phyloP scores from a whole-genome alignment of 1,140 invertebrate genomes.

The Drosophila malerkotliana region DNA sequence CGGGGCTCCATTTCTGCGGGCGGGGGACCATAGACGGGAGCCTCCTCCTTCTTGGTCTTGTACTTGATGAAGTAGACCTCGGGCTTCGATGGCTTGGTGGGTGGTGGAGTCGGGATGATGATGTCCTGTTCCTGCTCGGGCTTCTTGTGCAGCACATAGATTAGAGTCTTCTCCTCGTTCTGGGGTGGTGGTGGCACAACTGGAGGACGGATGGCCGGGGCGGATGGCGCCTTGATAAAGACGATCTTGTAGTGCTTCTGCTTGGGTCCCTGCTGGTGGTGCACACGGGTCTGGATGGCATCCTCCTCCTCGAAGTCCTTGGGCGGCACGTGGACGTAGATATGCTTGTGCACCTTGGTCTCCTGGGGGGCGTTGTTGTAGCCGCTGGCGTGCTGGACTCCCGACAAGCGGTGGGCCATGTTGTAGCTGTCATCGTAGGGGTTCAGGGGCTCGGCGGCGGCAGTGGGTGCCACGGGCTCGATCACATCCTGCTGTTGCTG shows the following conservation, averaged over 20 bases:
- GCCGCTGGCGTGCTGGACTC: slow-evolving; percentile 70
- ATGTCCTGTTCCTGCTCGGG: slow-evolving; percentile 91
- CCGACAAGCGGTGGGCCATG: slow-evolving; percentile 70
- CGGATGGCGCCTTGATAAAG: slow-evolving; percentile 92
- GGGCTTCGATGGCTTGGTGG: slow-evolving; percentile 91
- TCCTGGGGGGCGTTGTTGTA: slow-evolving; percentile 71
- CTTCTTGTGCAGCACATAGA: slow-evolving; percentile 93
- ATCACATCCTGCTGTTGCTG: slow-evolving; percentile 41
- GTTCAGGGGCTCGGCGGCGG: slow-evolving; percentile 42
- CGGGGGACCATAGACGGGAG: slow-evolving; percentile 83
- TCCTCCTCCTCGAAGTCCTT: slow-evolving; percentile 88
- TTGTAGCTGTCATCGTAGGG: slow-evolving; percentile 78
- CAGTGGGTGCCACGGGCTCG: slow-evolving; percentile 52
- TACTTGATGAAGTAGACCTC: slow-evolving; percentile 95
- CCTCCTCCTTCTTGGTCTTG: slow-evolving; percentile 88
- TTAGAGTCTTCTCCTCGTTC: slow-evolving; percentile 92
- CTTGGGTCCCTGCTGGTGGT: slow-evolving; percentile 86
- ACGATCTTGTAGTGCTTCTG: slow-evolving; percentile 95
- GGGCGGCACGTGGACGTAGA: slow-evolving; percentile 92
- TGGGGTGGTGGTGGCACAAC: slow-evolving; percentile 87
- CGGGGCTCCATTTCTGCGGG: slow-evolving; percentile 81
- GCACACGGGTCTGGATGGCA: slow-evolving; percentile 84
- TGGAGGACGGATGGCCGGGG: slow-evolving; percentile 88
- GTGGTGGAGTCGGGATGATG: slow-evolving; percentile 89
- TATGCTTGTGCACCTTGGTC: slow-evolving; percentile 88